Base-by-base conservation (phyloP, 2,888 invertebrate genomes). In the Homarus gammarus region DNA sequence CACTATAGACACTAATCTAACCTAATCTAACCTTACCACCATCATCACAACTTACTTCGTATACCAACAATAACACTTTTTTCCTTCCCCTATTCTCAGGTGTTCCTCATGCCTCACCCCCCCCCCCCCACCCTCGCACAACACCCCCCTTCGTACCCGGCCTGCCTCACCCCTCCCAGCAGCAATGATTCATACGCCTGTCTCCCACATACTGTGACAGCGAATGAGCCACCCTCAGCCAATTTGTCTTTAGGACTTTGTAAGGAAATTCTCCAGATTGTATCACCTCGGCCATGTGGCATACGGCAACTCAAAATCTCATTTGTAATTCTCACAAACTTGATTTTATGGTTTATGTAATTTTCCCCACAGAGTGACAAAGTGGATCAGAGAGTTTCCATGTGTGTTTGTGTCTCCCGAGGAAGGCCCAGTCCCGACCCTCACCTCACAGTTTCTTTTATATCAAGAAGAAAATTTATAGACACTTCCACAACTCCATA, bases 171-270 rank as follows among this genome's bases (percentile, higher is more conserved):
- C 18, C 70, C 31, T 31, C 73, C n/a, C 56, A 6, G 15, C 49
- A 27, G 68, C 85, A 86, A 86, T 86, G 85, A 86, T 86, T 86
- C 85, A 86, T 86, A 22, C 49, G 22, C 70, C 78, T 44, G 85
- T 86, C 86, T 70, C 10, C 78, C 79, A 49, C 86, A 86, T 86
- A 86, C 78, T 79, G 79, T 6, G 86, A 70, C 78, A 79, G 38
- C 40, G 78, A 86, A 86, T 86, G 85, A 86, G 49, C 49, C 85
- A 15, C 78, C 77, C 15, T 22, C 49, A 40, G 49, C 64, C 85
- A 86, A 86, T 86, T 86, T 86, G 85, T 86, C 85, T 86, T 78
- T 33, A 56, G 27, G 44, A 86, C 85, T 86, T 8, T 38, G 77
- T 78, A 86, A 86, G 85, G 85, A 70, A 86, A 86, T 49, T 72